Evolutionary conservation across 2,797 vertebrate genomes (phyloP).

Genomic region (Chelon labrosus): DNA sequence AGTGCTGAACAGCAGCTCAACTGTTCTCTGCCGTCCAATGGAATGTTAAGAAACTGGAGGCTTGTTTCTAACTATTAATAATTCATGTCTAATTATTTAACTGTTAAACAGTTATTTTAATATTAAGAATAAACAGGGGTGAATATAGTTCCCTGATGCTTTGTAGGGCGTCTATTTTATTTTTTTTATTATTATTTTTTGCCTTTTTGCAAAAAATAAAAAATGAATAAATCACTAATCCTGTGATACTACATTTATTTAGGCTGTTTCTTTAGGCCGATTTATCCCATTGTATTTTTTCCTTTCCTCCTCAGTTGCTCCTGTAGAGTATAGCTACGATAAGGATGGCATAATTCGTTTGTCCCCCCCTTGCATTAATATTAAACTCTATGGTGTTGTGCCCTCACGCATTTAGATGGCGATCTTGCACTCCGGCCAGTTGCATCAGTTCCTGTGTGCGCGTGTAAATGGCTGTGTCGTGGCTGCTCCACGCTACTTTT

Average conservation of each 20-base stretch:
- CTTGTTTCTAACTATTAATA: constrained; percentile 13
- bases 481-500: constrained; percentile 69
- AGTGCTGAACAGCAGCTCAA: constrained; percentile 39
- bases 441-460: constrained; percentile 75
- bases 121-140: background rate
- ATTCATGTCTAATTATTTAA: background rate
- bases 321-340: background rate
- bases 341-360: too few species aligned
- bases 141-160: background rate
- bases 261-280: background rate
- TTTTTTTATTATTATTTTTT: background rate
- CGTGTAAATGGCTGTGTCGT: constrained; percentile 52
- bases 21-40: constrained; percentile 40
- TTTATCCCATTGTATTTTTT: background rate
- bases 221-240: background rate
- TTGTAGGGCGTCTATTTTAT: background rate
- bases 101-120: background rate
- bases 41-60: constrained; percentile 45
- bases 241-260: background rate
- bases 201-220: too few species aligned
- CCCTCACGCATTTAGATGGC: constrained; percentile 33
- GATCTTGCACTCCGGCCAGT: constrained; percentile 47
- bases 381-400: background rate
- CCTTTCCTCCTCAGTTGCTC: background rate
- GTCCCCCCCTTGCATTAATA: too few species aligned